These are phyloP conservation scores for Megastigmus dorsalis DNA, from an alignment of 2,888 invertebrate species.

Conservation along the genomic window DNA sequence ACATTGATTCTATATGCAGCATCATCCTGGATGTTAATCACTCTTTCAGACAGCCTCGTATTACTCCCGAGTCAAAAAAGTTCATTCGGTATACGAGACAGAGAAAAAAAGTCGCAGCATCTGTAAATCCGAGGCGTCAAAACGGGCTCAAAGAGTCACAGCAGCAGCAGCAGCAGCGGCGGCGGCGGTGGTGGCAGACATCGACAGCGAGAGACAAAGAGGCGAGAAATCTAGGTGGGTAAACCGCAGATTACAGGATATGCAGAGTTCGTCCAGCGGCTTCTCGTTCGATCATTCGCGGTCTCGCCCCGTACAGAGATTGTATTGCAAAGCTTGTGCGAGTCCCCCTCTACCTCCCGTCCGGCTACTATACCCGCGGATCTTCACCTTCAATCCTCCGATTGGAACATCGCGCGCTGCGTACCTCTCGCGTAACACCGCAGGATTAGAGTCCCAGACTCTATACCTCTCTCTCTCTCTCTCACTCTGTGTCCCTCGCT, in stretches of 20 bases:
- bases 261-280: background rate
- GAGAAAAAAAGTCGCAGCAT: too few species aligned
- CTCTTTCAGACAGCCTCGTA: too few species aligned
- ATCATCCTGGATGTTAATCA: too few species aligned
- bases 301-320: conserved; percentile 15
- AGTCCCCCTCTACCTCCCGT: background rate
- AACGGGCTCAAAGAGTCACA: background rate
- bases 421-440: background rate
- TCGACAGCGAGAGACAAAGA: background rate
- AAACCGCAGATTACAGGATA: conserved; percentile 42
- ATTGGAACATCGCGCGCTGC: conserved; percentile 17
- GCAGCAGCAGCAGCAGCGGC: too few species aligned
- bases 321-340: conserved; percentile 36
- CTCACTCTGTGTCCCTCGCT: too few species aligned
- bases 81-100: too few species aligned
- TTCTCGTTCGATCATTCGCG: conserved; percentile 38
- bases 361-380: too few species aligned
- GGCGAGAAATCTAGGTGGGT: background rate
- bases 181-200: too few species aligned
- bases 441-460: background rate
- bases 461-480: too few species aligned
- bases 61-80: too few species aligned
- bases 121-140: too few species aligned
- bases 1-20: too few species aligned
- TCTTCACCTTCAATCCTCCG: conserved; percentile 21